Evolutionary conservation across 2,797 vertebrate species (phyloP).

Genomic region (Diglossa cyanea): DNA sequence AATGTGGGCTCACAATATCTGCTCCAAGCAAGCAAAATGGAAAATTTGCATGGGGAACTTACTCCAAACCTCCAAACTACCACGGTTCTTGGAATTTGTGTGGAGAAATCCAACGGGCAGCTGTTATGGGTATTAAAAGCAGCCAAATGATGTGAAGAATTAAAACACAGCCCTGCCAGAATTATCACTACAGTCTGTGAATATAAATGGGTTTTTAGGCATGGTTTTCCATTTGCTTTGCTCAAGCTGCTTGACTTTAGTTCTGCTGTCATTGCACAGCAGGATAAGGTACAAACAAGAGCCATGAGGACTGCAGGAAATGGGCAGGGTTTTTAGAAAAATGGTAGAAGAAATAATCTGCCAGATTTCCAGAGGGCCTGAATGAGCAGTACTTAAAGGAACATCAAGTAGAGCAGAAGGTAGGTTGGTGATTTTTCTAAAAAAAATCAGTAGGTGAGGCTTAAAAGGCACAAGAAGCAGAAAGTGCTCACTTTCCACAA

Average conservation of each 20-base stretch:
- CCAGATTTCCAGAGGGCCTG: not conserved
- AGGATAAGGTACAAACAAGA: not conserved
- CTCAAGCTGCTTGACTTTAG: not conserved
- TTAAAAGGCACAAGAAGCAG: not conserved
- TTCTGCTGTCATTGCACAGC: not conserved
- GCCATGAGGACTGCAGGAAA: not conserved
- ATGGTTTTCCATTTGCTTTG: not conserved
- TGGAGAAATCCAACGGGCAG: not conserved
- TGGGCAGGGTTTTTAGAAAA: not conserved
- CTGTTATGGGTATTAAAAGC: not conserved
- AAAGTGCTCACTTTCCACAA: constrained; percentile 8
- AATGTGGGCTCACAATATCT: not conserved
- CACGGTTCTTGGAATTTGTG: not conserved
- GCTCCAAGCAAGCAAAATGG: not conserved
- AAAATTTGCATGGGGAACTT: not conserved
- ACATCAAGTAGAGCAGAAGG: not conserved
- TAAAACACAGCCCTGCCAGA: not conserved
- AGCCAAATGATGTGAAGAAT: not conserved
- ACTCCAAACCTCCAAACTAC: not conserved
- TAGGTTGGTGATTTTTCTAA: not conserved
- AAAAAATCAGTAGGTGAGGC: not conserved
- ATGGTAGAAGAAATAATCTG: not conserved
- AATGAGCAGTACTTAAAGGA: not conserved
- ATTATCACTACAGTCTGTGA: not conserved
- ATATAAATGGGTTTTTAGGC: not conserved